Evolutionary conservation across 2,797 vertebrate species (phyloP), one percentile per base, ranked within the genome.

Genomic region (Esox masquinongy): DNA sequence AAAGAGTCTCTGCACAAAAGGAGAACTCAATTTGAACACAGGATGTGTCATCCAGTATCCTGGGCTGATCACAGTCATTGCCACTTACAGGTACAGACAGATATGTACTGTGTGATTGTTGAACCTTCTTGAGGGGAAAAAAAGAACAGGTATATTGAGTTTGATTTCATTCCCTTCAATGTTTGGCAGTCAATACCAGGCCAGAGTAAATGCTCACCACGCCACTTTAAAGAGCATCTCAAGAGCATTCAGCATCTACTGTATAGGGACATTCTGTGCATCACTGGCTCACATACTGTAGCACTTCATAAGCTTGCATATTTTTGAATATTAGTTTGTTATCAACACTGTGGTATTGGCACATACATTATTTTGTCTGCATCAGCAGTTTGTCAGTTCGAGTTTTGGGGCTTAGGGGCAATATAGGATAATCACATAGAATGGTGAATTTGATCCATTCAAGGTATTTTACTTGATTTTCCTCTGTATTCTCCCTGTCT

Each of bases 381-480:
- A 56, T 19, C 53, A n/a, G 53, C 67, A 49, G 17, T 39, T 9
- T 9, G 17, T 11, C 67, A 68, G 9, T 11, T 2, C 17, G 17
- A 7, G 51, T 68, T 34, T 43, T 0, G 67, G 67, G 34, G 31
- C 34, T 36, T 39, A 15, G 16, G 64, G 17, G 34, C 19, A 43
- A 68, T 47, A 19, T 4, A 68, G 53, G 4, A 47, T 39, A 68
- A 39, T 47, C 34, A 24, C 19, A 47, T 15, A n/a, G 36, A 39
- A 68, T 3, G 36, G 17, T n/a, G 19, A 68, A 68, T 68, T 39
- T 43, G 36, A 68, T 68, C 36, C 36, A 12, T 68, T 68, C 67
- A 68, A 39, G 36, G 7, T 39, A 16, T 36, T 24, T 68, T 34
- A n/a, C 67, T 43, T 68, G 11, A 22, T 39, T 39, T 22, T n/a